Percentiles rank a stretch among this genome's conserved stretches.
Evolutionary conservation across 2,888 invertebrate genomes (phyloP).

Genomic region (Leptarthrus brevirostris): DNA sequence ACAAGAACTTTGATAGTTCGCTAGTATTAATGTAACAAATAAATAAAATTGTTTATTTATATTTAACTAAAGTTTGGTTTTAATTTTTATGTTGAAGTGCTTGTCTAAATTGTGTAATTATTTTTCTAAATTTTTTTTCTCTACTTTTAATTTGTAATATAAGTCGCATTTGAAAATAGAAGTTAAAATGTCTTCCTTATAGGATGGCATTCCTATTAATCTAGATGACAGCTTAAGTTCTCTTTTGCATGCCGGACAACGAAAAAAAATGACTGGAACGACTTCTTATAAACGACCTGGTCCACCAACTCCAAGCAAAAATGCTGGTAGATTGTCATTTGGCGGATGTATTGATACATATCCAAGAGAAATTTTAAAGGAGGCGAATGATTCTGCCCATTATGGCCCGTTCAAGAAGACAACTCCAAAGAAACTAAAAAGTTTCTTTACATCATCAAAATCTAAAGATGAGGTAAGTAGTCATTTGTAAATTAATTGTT

Average conservation of each 20-base stretch:
- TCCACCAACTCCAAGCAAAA: conserved; percentile 88
- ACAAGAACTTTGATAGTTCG: conserved; percentile 18
- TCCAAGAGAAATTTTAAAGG: conserved; percentile 71
- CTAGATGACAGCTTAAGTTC: conserved; percentile 65
- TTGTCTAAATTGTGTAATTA: conserved; percentile 40
- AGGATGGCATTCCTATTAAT: conserved; percentile 60
- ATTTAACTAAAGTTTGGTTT: neutral
- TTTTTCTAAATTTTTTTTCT: neutral
- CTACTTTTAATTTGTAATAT: neutral
- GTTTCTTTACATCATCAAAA: conserved; percentile 70
- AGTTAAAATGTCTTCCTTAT: conserved; percentile 36
- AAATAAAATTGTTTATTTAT: conserved; percentile 4
- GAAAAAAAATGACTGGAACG: conserved; percentile 70
- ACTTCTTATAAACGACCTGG: conserved; percentile 87
- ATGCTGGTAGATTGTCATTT: conserved; percentile 79
- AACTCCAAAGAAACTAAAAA: conserved; percentile 75
- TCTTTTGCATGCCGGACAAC: conserved; percentile 66
- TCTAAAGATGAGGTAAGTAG: conserved; percentile 66
- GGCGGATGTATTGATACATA: conserved; percentile 66
- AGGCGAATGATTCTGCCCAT: conserved; percentile 66
- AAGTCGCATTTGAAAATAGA: no score
- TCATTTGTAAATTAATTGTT: conserved; percentile 5
- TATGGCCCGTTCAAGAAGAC: conserved; percentile 67
- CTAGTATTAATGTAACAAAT: neutral
- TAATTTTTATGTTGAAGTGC: conserved; percentile 17